Base-by-base conservation (phyloP, 2,113 vertebrate species). In the Egretta garzetta region DNA sequence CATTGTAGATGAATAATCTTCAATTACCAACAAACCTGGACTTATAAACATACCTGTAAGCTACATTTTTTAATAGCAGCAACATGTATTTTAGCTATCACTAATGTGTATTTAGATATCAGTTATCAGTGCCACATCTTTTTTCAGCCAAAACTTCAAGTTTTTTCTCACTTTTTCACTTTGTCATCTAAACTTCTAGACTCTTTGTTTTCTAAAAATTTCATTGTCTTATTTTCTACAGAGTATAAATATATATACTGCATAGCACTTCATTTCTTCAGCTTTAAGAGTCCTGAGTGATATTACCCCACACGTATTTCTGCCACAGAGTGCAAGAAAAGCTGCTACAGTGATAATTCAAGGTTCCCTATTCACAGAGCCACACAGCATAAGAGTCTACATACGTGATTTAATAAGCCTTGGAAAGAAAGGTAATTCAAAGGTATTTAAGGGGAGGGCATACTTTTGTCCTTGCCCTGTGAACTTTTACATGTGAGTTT, bases 261-360 rank as follows among this genome's bases (percentile, higher is more conserved):
- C 96, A 27, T 73, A 98, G 60, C 37, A 73, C 47, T 87, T 96
- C 0, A 28, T 96, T 28, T 94, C 91, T 66, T 97, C 93, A 96
- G 90, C 95, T 64, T 67, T 97, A 50, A 95, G 49, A 77, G 91
- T 88, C 30, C 97, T 96, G 96, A 97, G 93, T 33, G 81, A 92
- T 4, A 97, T 93, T 3, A 91, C 75, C 9, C 94, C 90, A 32
- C 68, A 97, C 39, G 66, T 32, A 81, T 96, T 98, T 85, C 77
- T 97, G 10, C 85, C 75, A 67, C 67, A 81, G 19, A 50, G 41
- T 47, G 22, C 86, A 4, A 97, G 93, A 43, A 95, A 98, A 91
- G 96, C 70, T 21, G 93, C 96, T 55, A 96, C 94, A 58, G 95
- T 90, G 96, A 91, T 90, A 43, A 43, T 43, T 15, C 41, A 43